These are phyloP conservation scores for Platalea minor DNA, from an alignment of 2,797 vertebrate genomes.

Conservation along the genomic window DNA sequence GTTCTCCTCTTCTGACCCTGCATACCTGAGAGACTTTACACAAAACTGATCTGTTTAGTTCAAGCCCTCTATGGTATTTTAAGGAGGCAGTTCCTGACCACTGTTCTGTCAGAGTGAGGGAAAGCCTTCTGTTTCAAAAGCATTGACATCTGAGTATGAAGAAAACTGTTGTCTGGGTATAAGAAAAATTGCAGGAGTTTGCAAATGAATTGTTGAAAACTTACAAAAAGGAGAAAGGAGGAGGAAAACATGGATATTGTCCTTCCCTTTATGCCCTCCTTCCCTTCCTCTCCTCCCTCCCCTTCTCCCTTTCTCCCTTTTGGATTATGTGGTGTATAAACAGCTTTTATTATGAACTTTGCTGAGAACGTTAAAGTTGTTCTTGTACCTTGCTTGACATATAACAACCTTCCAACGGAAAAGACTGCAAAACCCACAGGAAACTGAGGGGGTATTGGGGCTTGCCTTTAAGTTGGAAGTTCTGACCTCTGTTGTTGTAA, in stretches of 20 bases:
- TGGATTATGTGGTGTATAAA: background rate
- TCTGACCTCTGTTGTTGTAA: background rate
- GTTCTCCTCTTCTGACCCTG: background rate
- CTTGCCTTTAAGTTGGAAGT: background rate
- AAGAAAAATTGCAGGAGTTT: background rate
- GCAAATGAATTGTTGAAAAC: background rate
- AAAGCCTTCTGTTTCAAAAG: background rate
- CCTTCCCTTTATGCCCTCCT: background rate
- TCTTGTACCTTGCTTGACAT: background rate
- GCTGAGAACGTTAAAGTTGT: background rate
- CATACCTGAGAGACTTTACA: background rate
- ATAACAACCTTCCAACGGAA: background rate
- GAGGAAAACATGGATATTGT: background rate
- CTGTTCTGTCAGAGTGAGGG: background rate
- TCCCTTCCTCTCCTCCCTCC: background rate
- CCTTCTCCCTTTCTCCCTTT: background rate
- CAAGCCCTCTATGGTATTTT: background rate
- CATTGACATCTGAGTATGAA: background rate
- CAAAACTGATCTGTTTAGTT: background rate
- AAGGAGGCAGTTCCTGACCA: background rate
- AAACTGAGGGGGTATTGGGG: background rate
- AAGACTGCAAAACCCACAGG: background rate
- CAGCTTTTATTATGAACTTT: background rate
- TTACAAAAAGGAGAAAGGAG: background rate
- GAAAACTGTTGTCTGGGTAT: background rate